Conservation (phyloP, 2,888 invertebrate genomes). For the Hoplodrina ambigua region DNA sequence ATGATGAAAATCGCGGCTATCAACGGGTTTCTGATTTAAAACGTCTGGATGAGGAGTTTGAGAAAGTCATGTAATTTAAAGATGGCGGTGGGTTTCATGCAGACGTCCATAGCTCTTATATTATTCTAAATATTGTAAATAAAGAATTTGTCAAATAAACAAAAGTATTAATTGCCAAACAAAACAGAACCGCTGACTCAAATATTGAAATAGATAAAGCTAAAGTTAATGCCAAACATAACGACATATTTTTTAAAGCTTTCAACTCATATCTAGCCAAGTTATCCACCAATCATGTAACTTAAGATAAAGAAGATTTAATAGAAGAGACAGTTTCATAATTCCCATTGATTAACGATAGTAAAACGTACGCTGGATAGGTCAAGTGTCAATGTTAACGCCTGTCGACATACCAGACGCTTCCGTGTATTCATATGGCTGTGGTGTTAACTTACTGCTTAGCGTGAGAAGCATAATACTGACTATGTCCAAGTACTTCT, state of each 20-base stretch:
- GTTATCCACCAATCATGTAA: background rate
- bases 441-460: constrained; percentile 62
- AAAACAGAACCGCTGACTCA: background rate
- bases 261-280: background rate
- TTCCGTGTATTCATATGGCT: constrained; percentile 62
- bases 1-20: constrained; percentile 58
- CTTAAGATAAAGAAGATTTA: background rate
- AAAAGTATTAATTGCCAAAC: background rate
- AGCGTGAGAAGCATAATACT: constrained; percentile 50
- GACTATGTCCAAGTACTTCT: constrained; percentile 30
- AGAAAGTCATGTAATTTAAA: constrained; percentile 30
- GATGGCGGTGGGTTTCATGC: background rate
- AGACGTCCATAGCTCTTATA: background rate
- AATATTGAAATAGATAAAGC: background rate
- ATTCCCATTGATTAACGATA: constrained; percentile 22
- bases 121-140: background rate
- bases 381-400: constrained; percentile 65
- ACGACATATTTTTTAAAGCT: background rate
- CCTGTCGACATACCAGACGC: constrained; percentile 52
- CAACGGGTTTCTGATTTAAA: constrained; percentile 49
- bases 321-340: constrained; percentile 1
- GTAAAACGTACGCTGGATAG: constrained; percentile 54
- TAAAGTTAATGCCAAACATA: background rate
- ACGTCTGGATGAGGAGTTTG: constrained; percentile 29
- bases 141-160: background rate